Percentiles rank a stretch among this genome's conserved stretches.
These are phyloP conservation scores for Octomys mimax DNA, from an alignment of 2,797 vertebrate species.

Conservation along the genomic window DNA sequence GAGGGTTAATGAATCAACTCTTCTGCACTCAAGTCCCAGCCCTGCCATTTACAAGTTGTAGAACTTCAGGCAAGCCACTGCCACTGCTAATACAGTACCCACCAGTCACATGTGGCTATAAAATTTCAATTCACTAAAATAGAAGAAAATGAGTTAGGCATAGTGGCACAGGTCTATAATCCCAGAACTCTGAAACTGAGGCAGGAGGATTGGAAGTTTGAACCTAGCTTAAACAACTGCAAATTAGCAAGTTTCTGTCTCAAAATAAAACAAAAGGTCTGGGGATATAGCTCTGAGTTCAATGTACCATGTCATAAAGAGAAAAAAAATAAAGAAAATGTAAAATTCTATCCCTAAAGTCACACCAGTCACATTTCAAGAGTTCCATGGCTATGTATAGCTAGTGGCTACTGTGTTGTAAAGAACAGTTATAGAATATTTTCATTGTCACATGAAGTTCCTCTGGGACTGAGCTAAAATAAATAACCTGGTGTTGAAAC, in stretches of 20 bases:
- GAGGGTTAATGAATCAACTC: neutral
- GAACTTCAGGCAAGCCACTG: neutral
- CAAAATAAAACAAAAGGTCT: neutral
- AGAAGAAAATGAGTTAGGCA: neutral
- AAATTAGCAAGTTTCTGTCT: neutral
- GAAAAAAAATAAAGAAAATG: neutral
- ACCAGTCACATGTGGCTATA: neutral
- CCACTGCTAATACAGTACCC: neutral
- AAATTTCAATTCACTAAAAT: neutral
- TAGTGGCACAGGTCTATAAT: neutral
- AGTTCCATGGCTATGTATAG: accelerated
- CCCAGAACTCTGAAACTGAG: neutral
- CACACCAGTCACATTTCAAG: neutral
- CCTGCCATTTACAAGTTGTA: neutral
- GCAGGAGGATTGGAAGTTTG: neutral
- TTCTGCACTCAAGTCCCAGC: neutral
- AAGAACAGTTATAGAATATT: neutral
- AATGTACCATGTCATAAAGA: neutral
- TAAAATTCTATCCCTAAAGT: neutral
- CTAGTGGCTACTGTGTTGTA: neutral
- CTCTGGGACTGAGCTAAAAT: neutral
- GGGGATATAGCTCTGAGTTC: neutral
- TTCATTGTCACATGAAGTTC: neutral
- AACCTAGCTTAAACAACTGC: neutral
- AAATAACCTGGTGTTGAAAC: neutral